Evolutionary conservation across 30 jellyfish, hydroid and myxozoan species (phyloP), one percentile per base, ranked within the genome.

Genomic region (Hydractinia symbiolongicarpus): DNA sequence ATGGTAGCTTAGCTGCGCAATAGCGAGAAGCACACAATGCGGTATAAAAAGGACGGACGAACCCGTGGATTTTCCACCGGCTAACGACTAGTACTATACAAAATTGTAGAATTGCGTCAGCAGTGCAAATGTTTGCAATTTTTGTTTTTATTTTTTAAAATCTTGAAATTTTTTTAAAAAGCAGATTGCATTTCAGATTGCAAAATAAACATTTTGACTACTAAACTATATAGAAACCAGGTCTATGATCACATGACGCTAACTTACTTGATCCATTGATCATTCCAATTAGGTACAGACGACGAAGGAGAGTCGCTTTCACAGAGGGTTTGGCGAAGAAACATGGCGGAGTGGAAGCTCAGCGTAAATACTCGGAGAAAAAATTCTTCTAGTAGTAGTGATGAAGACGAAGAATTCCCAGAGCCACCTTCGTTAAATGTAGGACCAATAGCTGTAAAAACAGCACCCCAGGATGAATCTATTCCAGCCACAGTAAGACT

Each of bases 321-420:
- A 5, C 69, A 55, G 8, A 54, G 50, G 75, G 19, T 50, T 55
- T 16, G 77, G 15, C 85, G 55, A 55, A 16, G 19, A 53, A 77
- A 77, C 74, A 77, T 77, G 85, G 85, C 85, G 85, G 85, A 77
- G 50, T 77, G 85, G 85, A 77, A 77, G 40, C 54, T 77, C 6
- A 44, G 79, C 60, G 50, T 77, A 9, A 77, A 55, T 60, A 17
- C 77, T 77, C 85, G 5, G 56, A 55, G 53, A 21, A 53, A 44
- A 16, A 14, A 15, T 50, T 19, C 75, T 14, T 19, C 75, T 30
- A 53, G 55, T 10, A 4, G 0, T 52, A 5, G 14, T 77, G 85
- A 55, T 55, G 85, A 77, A 13, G 57, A 53, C 4, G 85, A 77
- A 21, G 53, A 66, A 19, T 77, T 77, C 54, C 85, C 85, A 77